Base-by-base conservation (phyloP, 1,140 invertebrate genomes). In the Aphidius ervi region DNA sequence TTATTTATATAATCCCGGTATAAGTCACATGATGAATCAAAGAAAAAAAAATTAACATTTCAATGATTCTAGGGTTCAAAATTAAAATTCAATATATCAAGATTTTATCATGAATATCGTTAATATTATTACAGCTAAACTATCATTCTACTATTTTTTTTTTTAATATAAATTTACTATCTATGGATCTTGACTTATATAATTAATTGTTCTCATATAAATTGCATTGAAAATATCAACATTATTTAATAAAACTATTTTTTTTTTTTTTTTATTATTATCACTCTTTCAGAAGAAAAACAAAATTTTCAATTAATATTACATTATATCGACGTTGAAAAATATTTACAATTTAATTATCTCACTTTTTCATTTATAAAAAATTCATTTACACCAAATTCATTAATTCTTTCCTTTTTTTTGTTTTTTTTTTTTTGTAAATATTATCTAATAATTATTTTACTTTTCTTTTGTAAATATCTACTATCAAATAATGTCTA, bases 181-280 rank as follows among this genome's bases (percentile, higher is more conserved):
- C 23, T 31, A 31, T 31, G 23, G 23, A 31, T 31, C 23, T 31
- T 31, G 23, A 31, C 23, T 31, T 31, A 31, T 3, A 31, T 31
- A 3, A 31, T 31, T 31, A 50, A 46, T 47, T 16, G 10, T 16
- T 40, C 40, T 48, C 31, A 16, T 16, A 57, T 57, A 57, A 57
- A 57, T 47, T 48, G 45, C 37, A 50, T 59, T 49, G 16, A 6
- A 49, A 49, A 43, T n/a, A 45, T 52, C 45, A 50, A 59, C 57
- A 59, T 31, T 31, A 4, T 31, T 31, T 31, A 4, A 23, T 50
- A n/a, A 48, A 59, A n/a, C n/a, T 49, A 43, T 9, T n/a, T 43
- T 23, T 48, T 39, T 4, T n/a, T n/a, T 55, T 16, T 9, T 55
- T 1, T n/a, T 2, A 39, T 55, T 39, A 55, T 43, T 9, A 55